Percentiles rank a stretch among this genome's conserved stretches.
phyloP scores from a whole-genome alignment of 2,888 invertebrate genomes.

The Callimorpha dominula region DNA sequence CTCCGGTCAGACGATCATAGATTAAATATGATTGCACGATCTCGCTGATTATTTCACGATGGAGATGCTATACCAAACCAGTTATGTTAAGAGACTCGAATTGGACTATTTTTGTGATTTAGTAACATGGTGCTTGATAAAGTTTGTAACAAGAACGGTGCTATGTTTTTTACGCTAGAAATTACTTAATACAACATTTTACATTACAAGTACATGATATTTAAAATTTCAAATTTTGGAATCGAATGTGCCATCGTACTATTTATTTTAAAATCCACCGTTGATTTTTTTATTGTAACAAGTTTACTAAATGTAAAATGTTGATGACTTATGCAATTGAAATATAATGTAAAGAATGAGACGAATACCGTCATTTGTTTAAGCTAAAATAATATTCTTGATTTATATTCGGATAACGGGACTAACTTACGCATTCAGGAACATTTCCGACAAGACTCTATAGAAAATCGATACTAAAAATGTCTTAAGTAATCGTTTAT shows the following conservation, averaged over 20 bases:
- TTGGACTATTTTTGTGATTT: constrained; percentile 25
- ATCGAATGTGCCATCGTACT: too few relatives aligned
- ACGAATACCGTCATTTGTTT: not conserved
- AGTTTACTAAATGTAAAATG: too few relatives aligned
- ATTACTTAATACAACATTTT: not conserved
- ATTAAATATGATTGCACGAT: constrained; percentile 54
- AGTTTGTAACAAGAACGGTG: not conserved
- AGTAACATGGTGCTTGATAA: constrained; percentile 19
- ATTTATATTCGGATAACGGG: constrained; percentile 1
- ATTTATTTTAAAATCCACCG: too few relatives aligned
- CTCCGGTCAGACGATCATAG: constrained; percentile 42
- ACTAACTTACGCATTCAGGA: not conserved
- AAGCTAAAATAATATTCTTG: not conserved
- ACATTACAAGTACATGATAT: too few relatives aligned
- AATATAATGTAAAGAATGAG: not conserved
- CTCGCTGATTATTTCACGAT: constrained; percentile 47
- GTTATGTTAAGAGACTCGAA: constrained; percentile 33
- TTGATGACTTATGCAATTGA: not conserved
- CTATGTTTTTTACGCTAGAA: not conserved
- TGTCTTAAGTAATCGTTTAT: not conserved
- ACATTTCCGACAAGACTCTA: not conserved
- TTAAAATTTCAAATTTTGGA: too few relatives aligned
- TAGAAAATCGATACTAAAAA: not conserved
- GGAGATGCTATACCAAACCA: constrained; percentile 41
- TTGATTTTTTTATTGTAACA: too few relatives aligned